phyloP scores from a whole-genome alignment of 30 jellyfish, hydroid and myxozoan genomes.

The Haliclystus octoradiatus region DNA sequence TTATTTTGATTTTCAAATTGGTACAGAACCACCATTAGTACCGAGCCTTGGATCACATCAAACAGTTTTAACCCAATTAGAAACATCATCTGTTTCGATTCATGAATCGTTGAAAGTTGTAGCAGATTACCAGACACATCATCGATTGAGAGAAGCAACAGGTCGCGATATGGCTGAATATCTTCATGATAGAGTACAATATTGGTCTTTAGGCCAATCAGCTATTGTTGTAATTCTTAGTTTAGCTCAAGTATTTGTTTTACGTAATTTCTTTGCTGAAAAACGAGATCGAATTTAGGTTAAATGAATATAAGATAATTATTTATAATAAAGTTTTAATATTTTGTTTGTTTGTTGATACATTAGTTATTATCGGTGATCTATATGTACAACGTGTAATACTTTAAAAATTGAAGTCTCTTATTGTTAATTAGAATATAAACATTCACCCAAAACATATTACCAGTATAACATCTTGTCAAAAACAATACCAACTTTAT shows the following conservation, averaged over 20 bases:
- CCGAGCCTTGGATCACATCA: slow-evolving; percentile 67
- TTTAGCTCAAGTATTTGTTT: slow-evolving; percentile 47
- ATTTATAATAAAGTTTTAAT: too few species aligned
- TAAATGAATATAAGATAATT: too few species aligned
- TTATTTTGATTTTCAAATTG: slow-evolving; percentile 85
- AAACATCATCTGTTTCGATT: slow-evolving; percentile 77
- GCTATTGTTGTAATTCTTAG: slow-evolving; percentile 47
- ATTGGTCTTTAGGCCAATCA: slow-evolving; percentile 95
- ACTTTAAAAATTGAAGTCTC: too few species aligned
- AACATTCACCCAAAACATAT: too few species aligned
- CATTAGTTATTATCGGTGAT: too few species aligned
- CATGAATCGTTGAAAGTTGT: slow-evolving; percentile 92
- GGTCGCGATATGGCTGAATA: slow-evolving; percentile 88
- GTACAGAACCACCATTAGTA: slow-evolving; percentile 61
- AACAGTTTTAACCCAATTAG: slow-evolving; percentile 78
- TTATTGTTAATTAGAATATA: too few species aligned
- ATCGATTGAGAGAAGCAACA: slow-evolving; percentile 85
- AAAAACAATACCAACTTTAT: too few species aligned
- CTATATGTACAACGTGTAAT: too few species aligned
- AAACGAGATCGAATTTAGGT: slow-evolving; percentile 77
- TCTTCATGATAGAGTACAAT: slow-evolving; percentile 84
- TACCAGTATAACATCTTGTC: too few species aligned
- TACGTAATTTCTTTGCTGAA: slow-evolving; percentile 86
- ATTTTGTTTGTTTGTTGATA: too few species aligned
- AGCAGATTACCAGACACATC: slow-evolving; percentile 92